These are phyloP conservation scores for Pipistrellus kuhlii DNA, from an alignment of 2,797 vertebrate genomes.

Conservation along the genomic window DNA sequence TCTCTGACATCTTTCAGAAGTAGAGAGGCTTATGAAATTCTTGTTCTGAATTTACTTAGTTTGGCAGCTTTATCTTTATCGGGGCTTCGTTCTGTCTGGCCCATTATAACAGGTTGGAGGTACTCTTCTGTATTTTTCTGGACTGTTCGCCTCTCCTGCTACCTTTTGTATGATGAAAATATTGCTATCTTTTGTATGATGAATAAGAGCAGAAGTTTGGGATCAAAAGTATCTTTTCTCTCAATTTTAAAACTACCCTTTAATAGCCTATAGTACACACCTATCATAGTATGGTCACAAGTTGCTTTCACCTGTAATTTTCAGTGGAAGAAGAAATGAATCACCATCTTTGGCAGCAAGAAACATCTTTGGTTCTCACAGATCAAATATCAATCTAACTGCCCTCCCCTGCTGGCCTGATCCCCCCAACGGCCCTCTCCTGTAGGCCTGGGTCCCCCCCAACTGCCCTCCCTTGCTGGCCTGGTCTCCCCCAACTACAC, in stretches of 20 bases:
- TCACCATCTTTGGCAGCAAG: background rate
- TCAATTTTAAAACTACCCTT: background rate
- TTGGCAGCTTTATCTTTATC: background rate
- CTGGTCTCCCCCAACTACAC: too few relatives aligned
- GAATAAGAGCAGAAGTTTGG: background rate
- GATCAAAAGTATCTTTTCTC: background rate
- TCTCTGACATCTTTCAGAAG: background rate
- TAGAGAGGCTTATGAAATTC: background rate
- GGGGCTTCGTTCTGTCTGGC: background rate
- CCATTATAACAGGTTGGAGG: background rate
- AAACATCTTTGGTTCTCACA: background rate
- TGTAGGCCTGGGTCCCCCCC: too few relatives aligned
- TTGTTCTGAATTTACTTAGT: slow-evolving; percentile 18
- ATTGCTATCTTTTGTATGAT: background rate
- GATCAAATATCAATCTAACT: background rate
- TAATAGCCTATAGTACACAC: background rate
- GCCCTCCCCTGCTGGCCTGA: too few relatives aligned
- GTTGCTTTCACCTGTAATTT: background rate
- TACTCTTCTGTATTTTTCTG: background rate
- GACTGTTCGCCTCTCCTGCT: background rate
- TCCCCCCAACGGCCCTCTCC: too few relatives aligned
- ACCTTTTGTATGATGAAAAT: background rate
- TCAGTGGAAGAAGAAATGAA: background rate
- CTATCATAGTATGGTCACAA: background rate
- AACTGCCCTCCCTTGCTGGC: too few relatives aligned